Conservation (phyloP, 2,113 vertebrate genomes). For the Rana temporaria region DNA sequence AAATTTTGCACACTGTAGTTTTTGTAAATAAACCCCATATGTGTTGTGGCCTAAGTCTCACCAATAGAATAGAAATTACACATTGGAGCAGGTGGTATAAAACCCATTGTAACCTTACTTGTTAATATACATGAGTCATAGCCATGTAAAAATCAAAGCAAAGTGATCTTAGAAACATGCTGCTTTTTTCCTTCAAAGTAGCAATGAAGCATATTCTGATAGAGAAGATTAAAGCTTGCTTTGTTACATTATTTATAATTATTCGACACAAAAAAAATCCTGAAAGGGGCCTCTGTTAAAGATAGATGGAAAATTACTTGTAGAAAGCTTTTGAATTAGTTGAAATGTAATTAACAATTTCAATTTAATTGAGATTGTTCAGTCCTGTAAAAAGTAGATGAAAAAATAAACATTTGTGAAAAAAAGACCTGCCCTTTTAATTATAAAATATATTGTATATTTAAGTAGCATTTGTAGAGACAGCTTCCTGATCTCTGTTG, state of each 20-base stretch:
- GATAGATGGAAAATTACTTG: too few species aligned
- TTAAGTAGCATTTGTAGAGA: too few species aligned
- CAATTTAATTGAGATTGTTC: too few species aligned
- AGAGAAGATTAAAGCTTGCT: slow-evolving; percentile 76
- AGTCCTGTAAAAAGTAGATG: too few species aligned
- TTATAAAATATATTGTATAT: too few species aligned
- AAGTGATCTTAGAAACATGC: slow-evolving; percentile 79
- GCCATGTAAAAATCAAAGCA: slow-evolving; percentile 80
- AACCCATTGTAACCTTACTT: slow-evolving; percentile 67
- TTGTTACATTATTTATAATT: slow-evolving; percentile 73
- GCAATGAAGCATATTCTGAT: slow-evolving; percentile 62
- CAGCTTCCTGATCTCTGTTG: too few species aligned
- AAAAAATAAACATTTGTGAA: too few species aligned
- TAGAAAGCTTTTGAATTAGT: too few species aligned
- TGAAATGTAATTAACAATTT: too few species aligned
- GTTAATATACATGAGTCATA: slow-evolving; percentile 69
- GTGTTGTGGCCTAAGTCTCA: slow-evolving; percentile 65
- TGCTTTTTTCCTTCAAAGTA: slow-evolving; percentile 75
- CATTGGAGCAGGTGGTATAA: slow-evolving; percentile 76
- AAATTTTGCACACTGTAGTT: too few species aligned
- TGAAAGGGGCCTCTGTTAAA: slow-evolving; percentile 48
- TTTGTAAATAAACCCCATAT: slow-evolving; percentile 79
- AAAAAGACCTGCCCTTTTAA: too few species aligned
- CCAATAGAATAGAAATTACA: slow-evolving; percentile 75
- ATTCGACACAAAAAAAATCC: slow-evolving; percentile 75